phyloP scores from a whole-genome alignment of 2,113 vertebrate genomes.

The Pelmatolapia mariae region DNA sequence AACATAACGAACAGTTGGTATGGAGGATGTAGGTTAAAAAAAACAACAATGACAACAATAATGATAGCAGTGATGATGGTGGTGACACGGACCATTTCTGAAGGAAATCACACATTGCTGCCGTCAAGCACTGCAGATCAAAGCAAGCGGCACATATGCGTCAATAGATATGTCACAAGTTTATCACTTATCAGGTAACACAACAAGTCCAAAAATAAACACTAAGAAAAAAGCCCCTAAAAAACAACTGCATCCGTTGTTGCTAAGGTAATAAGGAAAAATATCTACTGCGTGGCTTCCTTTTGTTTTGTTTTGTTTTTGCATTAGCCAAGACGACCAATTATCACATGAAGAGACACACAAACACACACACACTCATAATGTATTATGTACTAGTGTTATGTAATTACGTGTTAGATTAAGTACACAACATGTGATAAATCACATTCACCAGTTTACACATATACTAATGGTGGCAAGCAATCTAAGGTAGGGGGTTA shows the following conservation, averaged over 20 bases:
- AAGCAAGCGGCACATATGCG: background rate
- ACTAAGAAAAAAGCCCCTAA: rapidly evolving
- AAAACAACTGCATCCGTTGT: background rate
- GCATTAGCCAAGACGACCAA: background rate
- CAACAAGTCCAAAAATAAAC: background rate
- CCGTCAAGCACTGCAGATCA: background rate
- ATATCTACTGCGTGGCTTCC: background rate
- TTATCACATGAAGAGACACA: background rate
- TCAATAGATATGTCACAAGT: background rate
- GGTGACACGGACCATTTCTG: background rate
- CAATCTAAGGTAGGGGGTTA: background rate
- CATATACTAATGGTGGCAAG: background rate
- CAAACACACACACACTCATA: background rate
- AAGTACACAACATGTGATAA: background rate
- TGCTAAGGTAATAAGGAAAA: conserved; percentile 23
- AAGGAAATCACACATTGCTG: background rate
- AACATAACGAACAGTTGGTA: background rate
- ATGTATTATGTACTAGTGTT: background rate
- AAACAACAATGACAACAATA: background rate
- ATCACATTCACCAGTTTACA: background rate
- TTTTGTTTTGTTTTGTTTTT: conserved; percentile 11
- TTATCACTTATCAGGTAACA: background rate
- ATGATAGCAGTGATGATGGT: background rate
- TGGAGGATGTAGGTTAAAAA: background rate
- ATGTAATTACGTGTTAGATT: background rate